Percentiles rank a stretch among this genome's conserved stretches.
These are phyloP conservation scores for Macrosiphum euphorbiae DNA, from an alignment of 2,888 invertebrate species.

Conservation along the genomic window DNA sequence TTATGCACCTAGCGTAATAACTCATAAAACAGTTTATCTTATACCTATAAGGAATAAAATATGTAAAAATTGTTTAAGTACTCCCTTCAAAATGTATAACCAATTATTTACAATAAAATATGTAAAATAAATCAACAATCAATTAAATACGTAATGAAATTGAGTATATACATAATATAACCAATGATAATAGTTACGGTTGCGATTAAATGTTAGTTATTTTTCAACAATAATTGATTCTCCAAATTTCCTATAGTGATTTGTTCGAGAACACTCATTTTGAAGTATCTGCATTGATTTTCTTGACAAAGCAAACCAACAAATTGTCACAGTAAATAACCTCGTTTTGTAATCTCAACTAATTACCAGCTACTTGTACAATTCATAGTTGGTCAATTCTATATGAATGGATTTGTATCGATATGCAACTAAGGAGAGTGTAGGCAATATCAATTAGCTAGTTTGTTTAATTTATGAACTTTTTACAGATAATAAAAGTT, in stretches of 20 bases:
- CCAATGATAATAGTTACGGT: not conserved
- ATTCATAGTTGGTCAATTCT: not conserved
- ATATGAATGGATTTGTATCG: not conserved
- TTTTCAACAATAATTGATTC: not conserved
- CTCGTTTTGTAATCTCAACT: constrained; percentile 13
- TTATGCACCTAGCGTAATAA: too few species aligned
- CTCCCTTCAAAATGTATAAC: not conserved
- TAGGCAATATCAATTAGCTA: not conserved
- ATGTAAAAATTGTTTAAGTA: not conserved
- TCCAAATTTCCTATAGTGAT: not conserved
- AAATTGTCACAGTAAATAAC: not conserved
- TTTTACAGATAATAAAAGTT: not conserved
- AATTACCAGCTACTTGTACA: not conserved
- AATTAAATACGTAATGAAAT: not conserved
- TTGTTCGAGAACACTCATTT: not conserved
- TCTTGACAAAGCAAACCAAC: not conserved
- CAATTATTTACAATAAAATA: not conserved
- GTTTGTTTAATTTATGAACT: not conserved
- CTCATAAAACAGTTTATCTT: too few species aligned
- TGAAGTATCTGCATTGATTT: not conserved
- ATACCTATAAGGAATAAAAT: not conserved
- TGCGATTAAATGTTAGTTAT: not conserved
- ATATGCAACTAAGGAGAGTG: not conserved
- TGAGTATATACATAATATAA: too few species aligned
- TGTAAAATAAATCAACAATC: not conserved